Evolutionary conservation across 2,113 vertebrate genomes (phyloP).

Genomic region (Tyrannus savana): DNA sequence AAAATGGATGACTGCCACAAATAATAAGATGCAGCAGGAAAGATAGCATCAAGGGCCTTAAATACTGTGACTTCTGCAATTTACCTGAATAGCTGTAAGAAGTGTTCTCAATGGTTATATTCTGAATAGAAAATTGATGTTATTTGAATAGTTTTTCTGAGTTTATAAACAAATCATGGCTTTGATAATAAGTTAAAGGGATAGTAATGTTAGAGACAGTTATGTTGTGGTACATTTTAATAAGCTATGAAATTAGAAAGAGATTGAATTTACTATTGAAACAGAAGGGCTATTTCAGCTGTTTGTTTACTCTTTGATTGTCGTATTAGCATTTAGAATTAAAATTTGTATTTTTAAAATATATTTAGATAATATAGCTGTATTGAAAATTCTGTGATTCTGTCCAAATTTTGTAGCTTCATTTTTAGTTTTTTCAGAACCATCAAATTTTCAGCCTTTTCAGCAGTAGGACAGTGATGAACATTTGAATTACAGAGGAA

Average conservation of each 20-base stretch:
- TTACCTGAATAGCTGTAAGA: not conserved
- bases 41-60: not conserved
- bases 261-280: not conserved
- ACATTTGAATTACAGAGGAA: not conserved
- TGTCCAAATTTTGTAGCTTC: not conserved
- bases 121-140: not conserved
- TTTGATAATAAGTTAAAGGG: not conserved
- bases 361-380: not conserved
- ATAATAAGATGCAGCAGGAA: not conserved
- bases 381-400: not conserved
- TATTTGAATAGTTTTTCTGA: not conserved
- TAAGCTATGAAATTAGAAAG: not conserved
- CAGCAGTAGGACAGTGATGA: not conserved
- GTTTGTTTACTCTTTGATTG: not conserved
- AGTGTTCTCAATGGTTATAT: not conserved
- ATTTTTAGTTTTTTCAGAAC: not conserved
- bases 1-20: not conserved
- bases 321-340: not conserved
- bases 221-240: not conserved
- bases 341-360: not conserved
- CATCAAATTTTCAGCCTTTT: not conserved
- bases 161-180: not conserved
- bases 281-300: not conserved
- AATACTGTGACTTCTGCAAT: not conserved
- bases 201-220: not conserved